phyloP scores from a whole-genome alignment of 2,797 vertebrate species.

The Carcharodon carcharias region DNA sequence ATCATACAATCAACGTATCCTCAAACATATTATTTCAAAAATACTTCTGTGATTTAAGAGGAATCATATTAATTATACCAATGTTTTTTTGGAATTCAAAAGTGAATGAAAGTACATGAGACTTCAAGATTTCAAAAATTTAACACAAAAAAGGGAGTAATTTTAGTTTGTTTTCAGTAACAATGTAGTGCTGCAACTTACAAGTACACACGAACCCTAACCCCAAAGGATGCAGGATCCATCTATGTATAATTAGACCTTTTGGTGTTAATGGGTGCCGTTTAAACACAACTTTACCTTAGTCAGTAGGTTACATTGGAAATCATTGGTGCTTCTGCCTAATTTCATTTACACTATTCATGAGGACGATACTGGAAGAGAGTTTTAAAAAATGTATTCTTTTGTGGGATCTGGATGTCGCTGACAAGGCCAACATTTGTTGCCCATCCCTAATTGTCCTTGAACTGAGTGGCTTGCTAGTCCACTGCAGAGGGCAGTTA shows the following conservation, averaged over 20 bases:
- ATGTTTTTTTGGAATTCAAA: neutral
- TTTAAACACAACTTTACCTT: neutral
- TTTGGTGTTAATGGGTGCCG: neutral
- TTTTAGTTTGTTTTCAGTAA: neutral
- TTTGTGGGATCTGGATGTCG: too few relatives aligned
- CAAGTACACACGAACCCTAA: neutral
- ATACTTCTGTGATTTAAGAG: neutral
- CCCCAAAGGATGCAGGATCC: neutral
- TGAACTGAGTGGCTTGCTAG: too few relatives aligned
- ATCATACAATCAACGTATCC: neutral
- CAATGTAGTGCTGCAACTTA: neutral
- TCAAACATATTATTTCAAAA: neutral
- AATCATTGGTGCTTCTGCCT: neutral
- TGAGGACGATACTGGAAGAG: neutral
- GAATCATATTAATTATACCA: neutral
- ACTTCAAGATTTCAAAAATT: neutral
- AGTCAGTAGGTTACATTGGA: neutral
- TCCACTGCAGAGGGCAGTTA: too few relatives aligned
- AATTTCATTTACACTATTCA: neutral
- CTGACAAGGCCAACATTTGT: too few relatives aligned
- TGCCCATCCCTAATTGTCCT: too few relatives aligned
- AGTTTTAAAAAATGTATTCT: neutral
- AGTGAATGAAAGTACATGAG: neutral
- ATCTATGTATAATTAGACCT: neutral
- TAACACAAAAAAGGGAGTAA: neutral